These are phyloP conservation scores for Crepidodera aurea DNA, from an alignment of 2,888 invertebrate genomes.

Conservation along the genomic window DNA sequence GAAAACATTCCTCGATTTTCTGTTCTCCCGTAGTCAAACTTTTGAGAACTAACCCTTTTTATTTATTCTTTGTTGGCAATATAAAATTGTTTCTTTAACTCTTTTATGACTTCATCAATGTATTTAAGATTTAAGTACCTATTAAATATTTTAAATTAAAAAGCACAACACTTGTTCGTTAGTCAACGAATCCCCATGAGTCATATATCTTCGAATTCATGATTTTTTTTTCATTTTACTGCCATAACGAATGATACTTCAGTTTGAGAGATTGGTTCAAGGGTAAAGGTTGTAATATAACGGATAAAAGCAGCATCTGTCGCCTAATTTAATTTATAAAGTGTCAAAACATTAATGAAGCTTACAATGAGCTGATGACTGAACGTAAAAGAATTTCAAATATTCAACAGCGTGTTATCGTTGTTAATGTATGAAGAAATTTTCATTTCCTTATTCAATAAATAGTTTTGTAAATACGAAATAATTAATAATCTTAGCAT, in stretches of 20 bases:
- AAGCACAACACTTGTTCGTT: constrained; percentile 6
- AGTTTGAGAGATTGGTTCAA: constrained; percentile 21
- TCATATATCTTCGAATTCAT: constrained; percentile 19
- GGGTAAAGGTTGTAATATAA: constrained; percentile 26
- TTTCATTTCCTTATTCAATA: not conserved
- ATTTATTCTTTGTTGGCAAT: not conserved
- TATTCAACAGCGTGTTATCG: constrained; percentile 7
- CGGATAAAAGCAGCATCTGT: constrained; percentile 27
- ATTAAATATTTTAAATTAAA: constrained; percentile 12
- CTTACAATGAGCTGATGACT: constrained; percentile 19
- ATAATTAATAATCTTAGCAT: no score
- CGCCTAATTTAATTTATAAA: constrained; percentile 24
- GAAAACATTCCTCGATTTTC: no score
- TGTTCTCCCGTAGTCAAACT: no score
- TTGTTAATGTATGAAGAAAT: not conserved
- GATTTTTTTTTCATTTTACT: constrained; percentile 6
- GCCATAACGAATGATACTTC: constrained; percentile 22
- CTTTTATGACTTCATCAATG: not conserved
- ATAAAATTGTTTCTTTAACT: not conserved
- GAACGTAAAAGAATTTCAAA: constrained; percentile 8
- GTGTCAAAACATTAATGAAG: constrained; percentile 29
- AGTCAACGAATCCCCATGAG: constrained; percentile 1
- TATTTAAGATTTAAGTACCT: constrained; percentile 3
- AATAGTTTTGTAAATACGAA: no score
- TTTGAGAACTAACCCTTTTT: no score